Evolutionary conservation across 2,113 vertebrate genomes (phyloP).

Genomic region (Notiomystis cincta): DNA sequence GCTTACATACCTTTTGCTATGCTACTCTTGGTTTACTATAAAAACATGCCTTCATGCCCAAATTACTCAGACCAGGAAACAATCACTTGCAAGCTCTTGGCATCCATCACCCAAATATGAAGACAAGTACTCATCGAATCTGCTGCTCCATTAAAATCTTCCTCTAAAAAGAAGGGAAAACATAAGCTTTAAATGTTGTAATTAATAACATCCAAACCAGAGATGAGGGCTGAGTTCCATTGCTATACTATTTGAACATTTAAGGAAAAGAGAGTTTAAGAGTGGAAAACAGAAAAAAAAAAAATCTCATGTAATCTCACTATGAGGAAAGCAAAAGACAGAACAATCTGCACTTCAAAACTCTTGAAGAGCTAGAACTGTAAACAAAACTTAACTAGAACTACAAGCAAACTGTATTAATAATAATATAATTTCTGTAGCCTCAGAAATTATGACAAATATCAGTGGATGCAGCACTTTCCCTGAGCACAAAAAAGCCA

Average conservation of each 20-base stretch:
- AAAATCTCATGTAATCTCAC: neutral
- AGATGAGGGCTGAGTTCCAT: neutral
- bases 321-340: neutral
- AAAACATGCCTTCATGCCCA: neutral
- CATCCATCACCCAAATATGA: neutral
- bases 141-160: neutral
- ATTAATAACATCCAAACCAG: neutral
- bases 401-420: neutral
- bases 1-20: neutral
- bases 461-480: neutral
- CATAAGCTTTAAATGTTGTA: neutral
- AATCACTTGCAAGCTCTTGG: neutral
- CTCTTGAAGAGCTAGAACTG: neutral
- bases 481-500: neutral
- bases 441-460: neutral
- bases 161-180: neutral
- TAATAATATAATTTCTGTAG: too few relatives aligned
- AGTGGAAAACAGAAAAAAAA: neutral
- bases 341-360: neutral
- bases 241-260: neutral
- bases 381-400: neutral
- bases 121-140: neutral
- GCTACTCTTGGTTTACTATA: neutral
- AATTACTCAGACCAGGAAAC: neutral
- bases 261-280: neutral